Evolutionary conservation across 2,888 invertebrate species (phyloP), one percentile per base, ranked within the genome.

Genomic region (Sipha maydis): DNA sequence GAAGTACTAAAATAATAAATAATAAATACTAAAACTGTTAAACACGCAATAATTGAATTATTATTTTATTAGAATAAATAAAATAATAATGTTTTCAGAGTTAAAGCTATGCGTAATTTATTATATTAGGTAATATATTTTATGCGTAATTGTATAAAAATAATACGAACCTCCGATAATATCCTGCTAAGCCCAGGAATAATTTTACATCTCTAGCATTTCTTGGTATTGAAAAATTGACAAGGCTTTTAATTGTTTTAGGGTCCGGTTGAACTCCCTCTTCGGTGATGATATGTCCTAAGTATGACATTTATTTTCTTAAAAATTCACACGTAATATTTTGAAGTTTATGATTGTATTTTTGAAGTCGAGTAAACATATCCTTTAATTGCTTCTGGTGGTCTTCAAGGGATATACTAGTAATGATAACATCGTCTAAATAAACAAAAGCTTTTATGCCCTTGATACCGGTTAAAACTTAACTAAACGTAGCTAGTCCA

Each of bases 151-250:
- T n/a, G n/a, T n/a, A n/a, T n/a, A n/a, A n/a, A n/a, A n/a, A n/a
- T n/a, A n/a, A n/a, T 28, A 91, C 91, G 76, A 91, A 91, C 75
- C 90, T 89, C 21, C 91, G 41, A 76, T 91, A 92, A 90, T 91
- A 92, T 1, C 90, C 90, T 8, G 88, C 89, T 4, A 91, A 38
- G 75, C n/a, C n/a, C n/a, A n/a, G n/a, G n/a, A n/a, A n/a, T n/a
- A n/a, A n/a, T n/a, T n/a, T n/a, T n/a, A n/a, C 41, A 9, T 82
- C 41, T 38, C 78, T 89, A 1, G 61, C 25, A 34, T 54, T 83
- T 4, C 0, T 89, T 54, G 83, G 83, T 25, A 38, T 67, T 14
- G 82, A 75, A 75, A 83, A 89, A n/a, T 83, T 76, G 8, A 75
- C 28, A 0, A 83, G 31, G 34, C 71, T 25, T 84, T 89, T 76